These are phyloP conservation scores for Circaetus gallicus DNA, from an alignment of 2,113 vertebrate species.

Conservation along the genomic window DNA sequence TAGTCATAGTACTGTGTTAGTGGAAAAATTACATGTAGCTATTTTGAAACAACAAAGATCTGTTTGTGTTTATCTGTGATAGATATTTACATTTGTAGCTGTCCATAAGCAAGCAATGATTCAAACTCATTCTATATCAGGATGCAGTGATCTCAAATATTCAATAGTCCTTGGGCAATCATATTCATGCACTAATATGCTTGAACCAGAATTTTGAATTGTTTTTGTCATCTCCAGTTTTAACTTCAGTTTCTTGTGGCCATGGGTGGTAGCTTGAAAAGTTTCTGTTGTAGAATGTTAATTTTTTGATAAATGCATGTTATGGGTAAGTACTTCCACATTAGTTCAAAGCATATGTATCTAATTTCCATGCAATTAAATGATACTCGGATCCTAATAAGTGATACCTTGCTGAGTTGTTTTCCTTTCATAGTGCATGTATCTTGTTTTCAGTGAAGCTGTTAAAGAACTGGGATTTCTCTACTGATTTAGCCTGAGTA, in stretches of 20 bases:
- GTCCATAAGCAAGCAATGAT: neutral
- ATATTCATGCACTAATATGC: neutral
- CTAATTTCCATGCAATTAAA: neutral
- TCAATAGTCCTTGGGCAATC: neutral
- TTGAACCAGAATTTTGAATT: neutral
- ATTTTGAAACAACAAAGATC: neutral
- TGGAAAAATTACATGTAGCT: neutral
- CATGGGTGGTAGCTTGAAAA: neutral
- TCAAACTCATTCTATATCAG: neutral
- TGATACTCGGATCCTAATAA: neutral
- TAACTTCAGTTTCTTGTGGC: neutral
- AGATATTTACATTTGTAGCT: neutral
- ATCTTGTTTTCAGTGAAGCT: neutral
- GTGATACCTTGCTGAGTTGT: neutral
- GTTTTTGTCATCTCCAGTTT: neutral
- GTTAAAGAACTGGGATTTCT: neutral
- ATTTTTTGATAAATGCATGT: neutral
- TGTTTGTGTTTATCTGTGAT: neutral
- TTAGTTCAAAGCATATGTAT: neutral
- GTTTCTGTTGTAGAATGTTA: neutral
- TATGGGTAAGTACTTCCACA: neutral
- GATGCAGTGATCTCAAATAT: neutral
- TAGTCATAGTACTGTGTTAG: constrained; percentile 2
- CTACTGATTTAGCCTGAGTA: neutral
- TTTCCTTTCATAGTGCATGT: neutral